phyloP scores from a whole-genome alignment of 2,888 invertebrate genomes.

The Epirrhoe alternata region DNA sequence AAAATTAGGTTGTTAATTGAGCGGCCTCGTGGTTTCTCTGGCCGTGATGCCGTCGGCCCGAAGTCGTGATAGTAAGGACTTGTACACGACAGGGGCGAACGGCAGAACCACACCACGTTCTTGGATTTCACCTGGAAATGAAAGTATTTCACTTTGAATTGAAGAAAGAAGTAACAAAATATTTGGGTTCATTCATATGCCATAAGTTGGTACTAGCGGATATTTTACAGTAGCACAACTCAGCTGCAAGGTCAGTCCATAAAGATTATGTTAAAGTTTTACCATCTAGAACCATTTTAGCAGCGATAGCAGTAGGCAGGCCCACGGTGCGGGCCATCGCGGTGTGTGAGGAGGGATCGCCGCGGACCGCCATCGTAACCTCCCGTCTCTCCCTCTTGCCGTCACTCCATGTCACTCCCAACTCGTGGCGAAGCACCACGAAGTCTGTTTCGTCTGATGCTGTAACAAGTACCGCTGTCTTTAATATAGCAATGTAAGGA shows the following conservation, averaged over 20 bases:
- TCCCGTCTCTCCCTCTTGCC: conserved; percentile 92
- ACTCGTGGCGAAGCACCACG: conserved; percentile 96
- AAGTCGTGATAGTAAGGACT: conserved; percentile 95
- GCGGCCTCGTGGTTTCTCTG: conserved; percentile 66
- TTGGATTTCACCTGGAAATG: conserved; percentile 95
- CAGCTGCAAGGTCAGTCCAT: background rate
- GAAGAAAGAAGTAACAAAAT: no score
- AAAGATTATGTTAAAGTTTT: conserved; percentile 45
- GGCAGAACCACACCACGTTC: conserved; percentile 96
- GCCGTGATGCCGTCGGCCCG: conserved; percentile 92
- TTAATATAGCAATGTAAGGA: no score
- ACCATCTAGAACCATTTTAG: conserved; percentile 99
- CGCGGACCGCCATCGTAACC: conserved; percentile 96
- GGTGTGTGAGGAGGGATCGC: conserved; percentile 91
- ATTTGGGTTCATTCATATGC: no score
- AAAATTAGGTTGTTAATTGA: conserved; percentile 54
- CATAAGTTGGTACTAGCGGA: no score
- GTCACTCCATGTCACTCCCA: conserved; percentile 97
- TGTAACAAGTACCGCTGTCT: no score
- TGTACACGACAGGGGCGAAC: conserved; percentile 95
- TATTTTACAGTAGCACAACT: no score
- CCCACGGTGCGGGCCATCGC: conserved; percentile 92
- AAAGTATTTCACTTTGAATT: background rate
- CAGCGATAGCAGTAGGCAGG: conserved; percentile 97
- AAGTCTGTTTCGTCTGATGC: conserved; percentile 94